Percentiles rank a stretch among this genome's conserved stretches.
Conservation (phyloP, 2,113 vertebrate genomes). For the Cyanoramphus novaezelandiae region DNA sequence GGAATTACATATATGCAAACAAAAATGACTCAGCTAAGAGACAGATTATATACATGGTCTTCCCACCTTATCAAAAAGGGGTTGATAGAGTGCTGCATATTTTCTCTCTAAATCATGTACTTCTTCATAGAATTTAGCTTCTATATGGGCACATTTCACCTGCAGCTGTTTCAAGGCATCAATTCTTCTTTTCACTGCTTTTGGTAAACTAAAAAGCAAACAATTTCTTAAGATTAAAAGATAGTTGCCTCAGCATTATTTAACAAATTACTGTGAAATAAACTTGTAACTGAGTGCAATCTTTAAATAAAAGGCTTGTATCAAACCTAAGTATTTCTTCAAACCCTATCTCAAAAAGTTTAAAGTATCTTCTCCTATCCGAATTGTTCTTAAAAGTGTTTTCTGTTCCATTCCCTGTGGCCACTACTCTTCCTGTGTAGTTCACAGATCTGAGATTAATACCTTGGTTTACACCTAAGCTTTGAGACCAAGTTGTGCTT, state of each 20-base stretch:
- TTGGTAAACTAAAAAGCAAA: slow-evolving; percentile 82
- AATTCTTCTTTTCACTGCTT: slow-evolving; percentile 92
- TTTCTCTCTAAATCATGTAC: slow-evolving; percentile 96
- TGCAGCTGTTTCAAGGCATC: slow-evolving; percentile 95
- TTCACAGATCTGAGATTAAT: slow-evolving; percentile 14
- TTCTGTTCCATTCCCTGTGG: background rate
- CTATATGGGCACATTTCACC: slow-evolving; percentile 92
- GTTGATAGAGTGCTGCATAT: slow-evolving; percentile 91
- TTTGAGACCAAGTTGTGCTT: background rate
- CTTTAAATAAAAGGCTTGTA: background rate
- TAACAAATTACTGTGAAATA: background rate
- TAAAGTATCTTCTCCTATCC: background rate
- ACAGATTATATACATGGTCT: background rate
- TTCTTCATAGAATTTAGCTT: slow-evolving; percentile 98
- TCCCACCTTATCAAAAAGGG: slow-evolving; percentile 92
- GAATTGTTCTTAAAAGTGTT: background rate
- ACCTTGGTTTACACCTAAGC: background rate
- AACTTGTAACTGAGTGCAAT: background rate
- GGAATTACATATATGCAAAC: background rate
- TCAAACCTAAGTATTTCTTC: background rate
- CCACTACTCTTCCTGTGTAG: background rate
- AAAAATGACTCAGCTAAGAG: background rate
- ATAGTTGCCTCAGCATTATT: background rate
- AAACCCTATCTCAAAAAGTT: background rate
- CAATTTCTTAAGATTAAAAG: background rate